Conservation (phyloP, 2,113 vertebrate genomes). For the Phrynosoma blainvillii region DNA sequence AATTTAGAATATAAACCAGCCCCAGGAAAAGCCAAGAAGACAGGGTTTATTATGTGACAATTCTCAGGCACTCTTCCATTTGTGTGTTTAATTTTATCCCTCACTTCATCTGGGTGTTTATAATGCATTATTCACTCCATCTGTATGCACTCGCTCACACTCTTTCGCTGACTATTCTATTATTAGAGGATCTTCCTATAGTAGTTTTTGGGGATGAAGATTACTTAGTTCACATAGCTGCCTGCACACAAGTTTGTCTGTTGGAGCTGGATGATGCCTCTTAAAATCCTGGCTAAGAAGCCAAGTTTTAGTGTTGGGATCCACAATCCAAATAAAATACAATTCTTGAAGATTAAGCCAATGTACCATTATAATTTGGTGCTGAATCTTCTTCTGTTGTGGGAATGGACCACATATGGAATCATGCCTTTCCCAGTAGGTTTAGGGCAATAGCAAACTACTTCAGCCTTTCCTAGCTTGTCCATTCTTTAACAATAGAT, state of each 20-base stretch:
- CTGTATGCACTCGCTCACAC: not conserved
- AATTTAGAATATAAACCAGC: slow-evolving; percentile 1
- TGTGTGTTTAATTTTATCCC: slow-evolving; percentile 15
- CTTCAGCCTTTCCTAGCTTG: too few relatives aligned
- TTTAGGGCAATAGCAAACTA: too few relatives aligned
- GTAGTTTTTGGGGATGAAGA: not conserved
- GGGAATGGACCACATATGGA: too few relatives aligned
- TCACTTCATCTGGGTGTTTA: fast-evolving
- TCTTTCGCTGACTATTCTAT: not conserved
- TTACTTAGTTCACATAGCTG: not conserved
- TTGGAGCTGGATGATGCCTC: not conserved
- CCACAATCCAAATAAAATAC: not conserved
- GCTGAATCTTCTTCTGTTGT: too few relatives aligned
- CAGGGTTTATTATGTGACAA: not conserved
- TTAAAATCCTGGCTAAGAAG: not conserved
- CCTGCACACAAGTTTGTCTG: not conserved
- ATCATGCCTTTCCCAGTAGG: too few relatives aligned
- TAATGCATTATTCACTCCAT: not conserved
- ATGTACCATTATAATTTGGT: too few relatives aligned
- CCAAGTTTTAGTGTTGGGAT: not conserved
- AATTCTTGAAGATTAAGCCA: not conserved
- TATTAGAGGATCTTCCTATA: not conserved
- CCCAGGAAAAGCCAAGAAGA: slow-evolving; percentile 16
- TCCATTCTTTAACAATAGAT: too few relatives aligned
- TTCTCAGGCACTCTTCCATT: slow-evolving; percentile 21